phyloP scores from a whole-genome alignment of 2,888 invertebrate genomes.

The Himalopsyche japonica region DNA sequence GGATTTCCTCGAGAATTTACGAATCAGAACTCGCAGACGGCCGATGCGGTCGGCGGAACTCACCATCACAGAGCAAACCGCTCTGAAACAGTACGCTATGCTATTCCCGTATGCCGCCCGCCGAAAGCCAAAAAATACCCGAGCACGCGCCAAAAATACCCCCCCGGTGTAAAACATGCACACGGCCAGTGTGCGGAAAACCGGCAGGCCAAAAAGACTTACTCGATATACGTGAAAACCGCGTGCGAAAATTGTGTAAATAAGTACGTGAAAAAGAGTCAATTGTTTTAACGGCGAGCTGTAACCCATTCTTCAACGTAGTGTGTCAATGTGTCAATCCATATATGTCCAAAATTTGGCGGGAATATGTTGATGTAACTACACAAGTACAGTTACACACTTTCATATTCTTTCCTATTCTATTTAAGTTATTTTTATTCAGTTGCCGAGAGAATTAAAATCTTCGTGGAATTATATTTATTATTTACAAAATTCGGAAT shows the following conservation, averaged over 20 bases:
- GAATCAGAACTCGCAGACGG: neutral
- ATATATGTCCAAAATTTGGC: neutral
- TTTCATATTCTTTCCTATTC: neutral
- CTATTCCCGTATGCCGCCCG: neutral
- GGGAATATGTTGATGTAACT: neutral
- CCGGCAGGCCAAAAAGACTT: neutral
- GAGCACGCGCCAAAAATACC: neutral
- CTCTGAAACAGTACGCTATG: neutral
- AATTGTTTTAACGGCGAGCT: neutral
- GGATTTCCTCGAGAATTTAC: neutral
- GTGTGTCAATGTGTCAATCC: neutral
- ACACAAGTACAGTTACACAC: neutral
- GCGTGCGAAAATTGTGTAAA: neutral
- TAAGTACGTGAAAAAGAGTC: neutral
- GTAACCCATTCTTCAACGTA: neutral
- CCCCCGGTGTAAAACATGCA: neutral
- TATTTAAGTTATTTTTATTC: no score
- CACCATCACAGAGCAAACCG: neutral
- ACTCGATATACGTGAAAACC: neutral
- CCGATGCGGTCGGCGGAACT: neutral
- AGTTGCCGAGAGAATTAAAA: no score
- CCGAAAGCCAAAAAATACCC: neutral
- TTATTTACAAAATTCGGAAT: no score
- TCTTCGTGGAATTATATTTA: no score
- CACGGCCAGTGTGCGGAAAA: neutral